A percentile compares a stretch with the other conserved stretches of the same genome.
Conservation (phyloP, 2,888 invertebrate species). For the Brenthis ino region DNA sequence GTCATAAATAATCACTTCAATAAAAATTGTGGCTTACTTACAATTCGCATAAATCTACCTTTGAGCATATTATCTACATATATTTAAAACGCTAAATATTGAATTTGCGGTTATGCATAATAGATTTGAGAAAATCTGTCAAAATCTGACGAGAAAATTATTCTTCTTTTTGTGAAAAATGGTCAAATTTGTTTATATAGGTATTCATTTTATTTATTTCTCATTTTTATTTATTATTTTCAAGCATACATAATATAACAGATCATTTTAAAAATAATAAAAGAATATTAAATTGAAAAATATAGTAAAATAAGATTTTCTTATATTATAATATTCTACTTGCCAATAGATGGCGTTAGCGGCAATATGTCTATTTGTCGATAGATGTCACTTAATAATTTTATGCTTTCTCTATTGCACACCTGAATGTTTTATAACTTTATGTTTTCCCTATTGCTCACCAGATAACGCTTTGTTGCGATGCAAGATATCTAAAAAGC, state of each 20-base stretch:
- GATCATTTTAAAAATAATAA: background rate
- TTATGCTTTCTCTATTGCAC: no score
- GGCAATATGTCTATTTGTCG: slow-evolving; percentile 36
- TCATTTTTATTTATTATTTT: no score
- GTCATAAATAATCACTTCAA: slow-evolving; percentile 2
- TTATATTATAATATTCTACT: slow-evolving; percentile 41
- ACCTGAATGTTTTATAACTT: background rate
- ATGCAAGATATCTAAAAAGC: no score
- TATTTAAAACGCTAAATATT: slow-evolving; percentile 39
- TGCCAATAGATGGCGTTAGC: slow-evolving; percentile 45
- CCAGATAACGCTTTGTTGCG: no score
- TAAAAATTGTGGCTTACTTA: slow-evolving; percentile 46
- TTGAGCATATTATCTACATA: slow-evolving; percentile 53
- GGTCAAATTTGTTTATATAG: slow-evolving; percentile 4
- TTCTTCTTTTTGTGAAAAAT: slow-evolving; percentile 40
- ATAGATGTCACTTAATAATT: slow-evolving; percentile 36
- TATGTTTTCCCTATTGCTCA: no score
- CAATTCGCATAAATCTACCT: slow-evolving; percentile 50
- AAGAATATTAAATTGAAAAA: slow-evolving; percentile 1
- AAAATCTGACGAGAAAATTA: slow-evolving; percentile 42
- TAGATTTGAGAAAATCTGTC: slow-evolving; percentile 8
- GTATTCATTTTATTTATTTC: background rate
- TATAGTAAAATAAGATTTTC: background rate
- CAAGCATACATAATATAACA: no score
- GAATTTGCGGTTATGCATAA: slow-evolving; percentile 20